Evolutionary conservation across 1,140 invertebrate genomes (phyloP), one percentile per base, ranked within the genome.

Genomic region (Rhyzopertha dominica): DNA sequence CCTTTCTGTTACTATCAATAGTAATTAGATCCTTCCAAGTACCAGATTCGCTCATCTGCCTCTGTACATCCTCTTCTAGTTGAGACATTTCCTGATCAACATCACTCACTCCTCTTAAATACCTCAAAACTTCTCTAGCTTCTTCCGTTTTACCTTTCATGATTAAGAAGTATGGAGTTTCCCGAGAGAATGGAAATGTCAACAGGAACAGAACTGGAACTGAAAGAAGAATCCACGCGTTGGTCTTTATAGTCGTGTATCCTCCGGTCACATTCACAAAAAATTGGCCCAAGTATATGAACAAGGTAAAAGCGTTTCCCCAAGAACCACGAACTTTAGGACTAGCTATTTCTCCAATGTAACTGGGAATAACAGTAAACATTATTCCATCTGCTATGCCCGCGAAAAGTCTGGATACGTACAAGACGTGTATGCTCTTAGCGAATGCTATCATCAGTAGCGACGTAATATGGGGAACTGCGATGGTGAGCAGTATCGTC

Each of bases 341-440:
- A 37, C 80, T 74, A 16, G 82, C 72, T 23, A 85, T 72, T 69
- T 82, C 78, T 42, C 76, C 73, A 18, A 83, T 63, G 54, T 77
- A 81, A 56, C 81, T 73, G 0, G 78, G 76, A 10, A 47, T 35
- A 12, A 43, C 36, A 5, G 43, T 53, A 18, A 45, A 55, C 7
- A 35, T 41, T 8, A 43, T 19, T 2, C 53, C 53, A 23, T 52
- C 49, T 2, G 38, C 20, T 23, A 49, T 19, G 5, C 47, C 47
- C n/a, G 18, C 31, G 7, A 49, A 8, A 1, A 49, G 39, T 49
- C 47, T 61, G 0, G 78, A 80, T 2, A 71, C 18, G 43, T 72
- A 75, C 31, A 74, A 49, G 31, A 70, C 38, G 54, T 57, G 59
- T 0, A 71, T 54, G 5, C 43, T 50, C 2, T 43, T 49, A 5